Evolutionary conservation across 2,888 invertebrate species (phyloP), one percentile per base, ranked within the genome.

Genomic region (Lasioglossum leucozonium): DNA sequence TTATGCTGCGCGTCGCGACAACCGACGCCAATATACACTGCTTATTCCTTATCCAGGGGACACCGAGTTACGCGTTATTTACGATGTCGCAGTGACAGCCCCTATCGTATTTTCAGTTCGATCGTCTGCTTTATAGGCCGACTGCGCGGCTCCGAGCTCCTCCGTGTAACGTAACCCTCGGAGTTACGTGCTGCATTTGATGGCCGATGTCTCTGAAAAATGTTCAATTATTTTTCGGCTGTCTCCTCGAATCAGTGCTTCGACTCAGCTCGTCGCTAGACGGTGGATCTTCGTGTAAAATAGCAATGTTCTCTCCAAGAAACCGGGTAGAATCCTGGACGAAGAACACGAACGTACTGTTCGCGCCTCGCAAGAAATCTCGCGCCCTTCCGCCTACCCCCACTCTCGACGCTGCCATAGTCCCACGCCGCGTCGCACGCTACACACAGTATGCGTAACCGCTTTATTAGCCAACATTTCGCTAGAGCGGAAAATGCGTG

Each of bases 1-100:
- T 93, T 94, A 94, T 93, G 87, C 79, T 72, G 79, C 84, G 80
- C 85, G 74, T 51, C 40, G 82, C 83, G 82, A 86, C 75, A 72
- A 40, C 65, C 81, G 80, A 81, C 78, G 82, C 83, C 40, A 40
- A 62, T 82, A 86, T 82, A 84, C 79, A 72, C 75, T 55, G 82
- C 79, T 90, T 85, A 82, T 78, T 82, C 72, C 79, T 62, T 81
- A 74, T 79, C 72, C 84, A 74, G 71, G 34, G 65, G 76, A 81
- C 79, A 84, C 74, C 82, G 85, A 82, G 87, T 87, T 85, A 84
- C 82, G 74, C 78, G 73, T 83, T 77, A 86, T 86, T 89, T 86
- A 89, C 85, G 83, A 83, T 88, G 84, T 82, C 87, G 84, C 40
- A 74, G 34, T 72, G 74, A 47, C 65, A 71, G 37, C 78, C 22